Evolutionary conservation across 2,113 vertebrate species (phyloP), one percentile per base, ranked within the genome.

Genomic region (Natator depressus): DNA sequence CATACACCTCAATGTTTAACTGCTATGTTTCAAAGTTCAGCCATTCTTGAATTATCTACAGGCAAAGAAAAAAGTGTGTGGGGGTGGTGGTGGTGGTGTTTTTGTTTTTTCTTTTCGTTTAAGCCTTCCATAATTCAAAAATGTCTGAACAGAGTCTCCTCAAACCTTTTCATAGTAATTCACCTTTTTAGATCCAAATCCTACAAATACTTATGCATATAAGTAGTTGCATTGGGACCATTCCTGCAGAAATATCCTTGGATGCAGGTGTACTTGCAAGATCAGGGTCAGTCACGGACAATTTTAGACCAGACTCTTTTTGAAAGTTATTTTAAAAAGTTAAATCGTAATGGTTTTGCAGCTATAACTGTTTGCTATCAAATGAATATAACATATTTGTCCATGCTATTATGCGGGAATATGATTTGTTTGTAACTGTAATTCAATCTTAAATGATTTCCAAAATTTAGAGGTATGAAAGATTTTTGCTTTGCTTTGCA

Each of bases 1-100:
- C 89, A 92, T 69, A 93, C 79, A 88, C 13, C 89, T 89, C 90
- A 87, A 49, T 1, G 4, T 95, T 93, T 92, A 95, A 35, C 10
- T 81, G 79, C 5, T 38, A 8, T 79, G 91, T 92, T 89, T 95
- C 90, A 90, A 76, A 85, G 75, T 92, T 88, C 79, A 89, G 54
- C 27, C 24, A 89, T 82, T 78, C 89, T 76, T 46, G 19, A 89
- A 42, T 84, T 91, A 88, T 78, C 89, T 88, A 84, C 4, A 83
- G 80, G 82, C 49, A 93, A 83, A 5, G 46, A 38, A 72, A 38
- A 72, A n/a, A 72, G n/a, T 17, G 6, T 69, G 17, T 42, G 42
- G 42, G 42, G 42, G 42, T 42, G 42, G 42, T 42, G 42, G 42
- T 42, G 42, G 42, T 42, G 5, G 1, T 17, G 7, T 35, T 72